Conservation (phyloP, 2,797 vertebrate genomes). For the Neoniphon sammara region DNA sequence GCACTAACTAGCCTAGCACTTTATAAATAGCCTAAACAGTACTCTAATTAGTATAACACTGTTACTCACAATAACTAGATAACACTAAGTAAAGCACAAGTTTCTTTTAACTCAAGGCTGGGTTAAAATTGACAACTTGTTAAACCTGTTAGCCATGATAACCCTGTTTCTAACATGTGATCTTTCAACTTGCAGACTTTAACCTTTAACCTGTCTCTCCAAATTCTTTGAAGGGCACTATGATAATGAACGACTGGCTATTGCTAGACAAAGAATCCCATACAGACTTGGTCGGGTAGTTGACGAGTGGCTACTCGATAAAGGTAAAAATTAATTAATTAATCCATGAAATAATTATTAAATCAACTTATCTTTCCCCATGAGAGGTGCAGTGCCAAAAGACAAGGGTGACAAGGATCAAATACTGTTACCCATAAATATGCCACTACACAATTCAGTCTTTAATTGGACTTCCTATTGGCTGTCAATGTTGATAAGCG, state of each 20-base stretch:
- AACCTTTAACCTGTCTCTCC: constrained; percentile 96
- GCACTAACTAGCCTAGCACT: constrained; percentile 82
- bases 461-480: constrained; percentile 61
- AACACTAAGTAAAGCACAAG: constrained; percentile 75
- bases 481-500: constrained; percentile 9
- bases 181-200: constrained; percentile 88
- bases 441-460: constrained; percentile 2
- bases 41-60: constrained; percentile 82
- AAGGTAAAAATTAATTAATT: constrained; percentile 97
- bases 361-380: constrained; percentile 82
- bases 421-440: constrained; percentile 30
- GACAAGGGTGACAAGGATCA: constrained; percentile 72
- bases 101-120: constrained; percentile 82
- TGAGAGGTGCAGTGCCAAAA: constrained; percentile 87
- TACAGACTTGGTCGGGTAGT: constrained; percentile 99
- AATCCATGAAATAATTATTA: constrained; percentile 83
- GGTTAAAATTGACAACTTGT: constrained; percentile 84
- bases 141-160: constrained; percentile 84
- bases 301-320: constrained; percentile 99
- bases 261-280: constrained; percentile 99
- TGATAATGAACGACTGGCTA: constrained; percentile 99
- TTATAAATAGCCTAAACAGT: constrained; percentile 86
- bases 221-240: constrained; percentile 99
- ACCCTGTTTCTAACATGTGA: constrained; percentile 86
- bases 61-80: constrained; percentile 82